Percentiles rank a stretch among this genome's conserved stretches.
Evolutionary conservation across 1,140 invertebrate genomes (phyloP).

Genomic region (Drosophila neocordata): DNA sequence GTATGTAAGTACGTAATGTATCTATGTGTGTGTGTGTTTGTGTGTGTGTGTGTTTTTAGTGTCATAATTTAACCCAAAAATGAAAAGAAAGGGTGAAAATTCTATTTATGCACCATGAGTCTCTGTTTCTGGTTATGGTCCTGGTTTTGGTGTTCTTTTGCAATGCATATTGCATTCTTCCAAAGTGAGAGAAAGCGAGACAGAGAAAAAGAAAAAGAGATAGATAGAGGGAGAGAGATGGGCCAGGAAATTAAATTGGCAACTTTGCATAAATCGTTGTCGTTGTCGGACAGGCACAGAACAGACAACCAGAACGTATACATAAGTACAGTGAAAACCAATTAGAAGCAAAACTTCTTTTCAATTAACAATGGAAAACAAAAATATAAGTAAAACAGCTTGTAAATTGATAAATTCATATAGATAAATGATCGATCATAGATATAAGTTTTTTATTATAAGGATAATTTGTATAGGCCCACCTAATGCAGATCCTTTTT

Average conservation of each 20-base stretch:
- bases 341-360: background rate
- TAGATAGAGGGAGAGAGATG: background rate
- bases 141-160: background rate
- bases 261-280: constrained; percentile 53
- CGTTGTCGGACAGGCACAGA: constrained; percentile 8
- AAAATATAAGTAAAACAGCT: too few species aligned
- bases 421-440: too few species aligned
- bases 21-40: constrained; percentile 31
- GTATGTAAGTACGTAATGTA: too few species aligned
- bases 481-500: too few species aligned
- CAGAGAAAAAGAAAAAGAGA: background rate
- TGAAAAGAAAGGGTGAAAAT: background rate
- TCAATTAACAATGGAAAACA: too few species aligned
- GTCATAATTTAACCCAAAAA: constrained; percentile 44
- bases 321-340: background rate
- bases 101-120: background rate
- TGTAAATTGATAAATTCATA: too few species aligned
- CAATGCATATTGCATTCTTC: constrained; percentile 1
- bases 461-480: too few species aligned
- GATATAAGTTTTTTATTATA: too few species aligned
- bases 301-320: constrained; percentile 4
- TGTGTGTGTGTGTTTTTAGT: constrained; percentile 24
- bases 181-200: background rate
- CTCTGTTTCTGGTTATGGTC: background rate
- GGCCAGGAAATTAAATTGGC: constrained; percentile 61